Percentiles rank a stretch among this genome's conserved stretches.
These are phyloP conservation scores for Catostomus latipinnis DNA, from an alignment of 2,797 vertebrate genomes.

Conservation along the genomic window DNA sequence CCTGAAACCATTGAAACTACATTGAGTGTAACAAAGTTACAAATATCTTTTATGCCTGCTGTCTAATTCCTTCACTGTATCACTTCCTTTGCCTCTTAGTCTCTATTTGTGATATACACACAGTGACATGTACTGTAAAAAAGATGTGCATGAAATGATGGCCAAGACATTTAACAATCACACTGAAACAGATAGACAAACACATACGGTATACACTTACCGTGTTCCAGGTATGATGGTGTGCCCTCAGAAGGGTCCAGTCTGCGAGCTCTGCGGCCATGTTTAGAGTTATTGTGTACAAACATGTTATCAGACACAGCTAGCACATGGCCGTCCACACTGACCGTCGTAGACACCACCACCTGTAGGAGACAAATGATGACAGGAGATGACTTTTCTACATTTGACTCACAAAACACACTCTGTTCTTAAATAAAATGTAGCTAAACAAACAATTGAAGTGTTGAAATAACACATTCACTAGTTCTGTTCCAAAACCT, in stretches of 20 bases:
- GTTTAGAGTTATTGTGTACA: constrained; percentile 90
- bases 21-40: constrained; percentile 32
- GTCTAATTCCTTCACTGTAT: constrained; percentile 19
- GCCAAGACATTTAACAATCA: too few species aligned
- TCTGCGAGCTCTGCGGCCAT: constrained; percentile 87
- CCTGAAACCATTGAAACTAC: constrained; percentile 16
- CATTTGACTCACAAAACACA: neutral
- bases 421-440: neutral
- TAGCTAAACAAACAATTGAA: constrained; percentile 13
- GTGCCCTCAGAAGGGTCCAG: constrained; percentile 90
- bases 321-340: constrained; percentile 87
- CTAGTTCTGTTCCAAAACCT: too few species aligned
- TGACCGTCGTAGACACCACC: constrained; percentile 88
- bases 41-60: constrained; percentile 20
- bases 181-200: constrained; percentile 60
- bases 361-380: constrained; percentile 70
- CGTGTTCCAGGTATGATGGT: constrained; percentile 90
- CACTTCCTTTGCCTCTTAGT: constrained; percentile 11
- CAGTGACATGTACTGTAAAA: too few species aligned
- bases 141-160: too few species aligned
- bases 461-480: constrained; percentile 3
- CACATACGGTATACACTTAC: constrained; percentile 78
- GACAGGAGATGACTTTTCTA: neutral
- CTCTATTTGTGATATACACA: neutral
- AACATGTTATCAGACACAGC: constrained; percentile 91